A percentile compares a stretch with the other conserved stretches of the same genome.
Evolutionary conservation across 2,888 invertebrate genomes (phyloP).

Genomic region (Rhorus exstirpatorius): DNA sequence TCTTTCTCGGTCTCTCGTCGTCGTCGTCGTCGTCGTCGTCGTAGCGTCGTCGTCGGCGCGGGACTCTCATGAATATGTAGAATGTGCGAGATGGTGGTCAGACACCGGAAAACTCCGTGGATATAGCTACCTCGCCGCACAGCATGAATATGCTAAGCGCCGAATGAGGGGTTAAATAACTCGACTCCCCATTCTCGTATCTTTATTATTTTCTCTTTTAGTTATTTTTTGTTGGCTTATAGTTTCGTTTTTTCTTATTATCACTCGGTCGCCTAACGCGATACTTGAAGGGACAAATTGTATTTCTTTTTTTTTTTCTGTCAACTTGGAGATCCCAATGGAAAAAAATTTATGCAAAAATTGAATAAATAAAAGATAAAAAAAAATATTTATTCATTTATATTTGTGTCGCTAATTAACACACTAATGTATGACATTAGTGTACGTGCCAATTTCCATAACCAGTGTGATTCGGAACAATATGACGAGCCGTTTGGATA

Average conservation of each 20-base stretch:
- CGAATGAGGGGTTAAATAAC: constrained; percentile 77
- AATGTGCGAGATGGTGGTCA: constrained; percentile 78
- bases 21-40: constrained; percentile 18
- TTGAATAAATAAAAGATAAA: too few relatives aligned
- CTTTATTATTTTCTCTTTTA: constrained; percentile 53
- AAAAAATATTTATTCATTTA: too few relatives aligned
- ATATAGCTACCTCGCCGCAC: constrained; percentile 65
- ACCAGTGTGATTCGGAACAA: too few relatives aligned
- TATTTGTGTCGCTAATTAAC: too few relatives aligned
- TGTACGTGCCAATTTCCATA: too few relatives aligned
- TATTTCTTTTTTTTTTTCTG: neutral
- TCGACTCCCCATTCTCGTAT: constrained; percentile 57
- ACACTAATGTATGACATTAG: too few relatives aligned
- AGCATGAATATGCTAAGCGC: constrained; percentile 82
- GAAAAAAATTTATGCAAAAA: too few relatives aligned
- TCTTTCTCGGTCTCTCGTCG: neutral
- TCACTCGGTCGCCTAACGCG: neutral
- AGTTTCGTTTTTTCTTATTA: neutral
- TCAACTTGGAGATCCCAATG: too few relatives aligned
- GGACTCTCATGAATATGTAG: constrained; percentile 81
- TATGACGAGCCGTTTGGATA: too few relatives aligned
- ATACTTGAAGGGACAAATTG: neutral
- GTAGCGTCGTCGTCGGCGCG: constrained; percentile 33
- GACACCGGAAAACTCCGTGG: constrained; percentile 81
- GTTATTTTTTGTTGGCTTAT: neutral